A percentile compares a stretch with the other conserved stretches of the same genome.
These are phyloP conservation scores for Hipposideros larvatus DNA, from an alignment of 2,797 vertebrate genomes.

Conservation along the genomic window DNA sequence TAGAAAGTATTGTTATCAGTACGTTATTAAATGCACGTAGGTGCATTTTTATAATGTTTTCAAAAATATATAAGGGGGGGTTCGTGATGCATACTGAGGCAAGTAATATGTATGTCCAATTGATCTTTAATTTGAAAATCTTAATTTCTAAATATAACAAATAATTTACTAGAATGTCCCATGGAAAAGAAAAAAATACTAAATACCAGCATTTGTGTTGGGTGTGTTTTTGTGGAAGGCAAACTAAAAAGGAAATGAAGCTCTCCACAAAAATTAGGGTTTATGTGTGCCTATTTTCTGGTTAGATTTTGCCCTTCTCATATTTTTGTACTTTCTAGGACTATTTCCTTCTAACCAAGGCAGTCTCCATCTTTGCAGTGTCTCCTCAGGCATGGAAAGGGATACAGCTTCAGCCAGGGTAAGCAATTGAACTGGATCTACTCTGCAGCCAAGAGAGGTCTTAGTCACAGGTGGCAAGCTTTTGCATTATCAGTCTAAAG, in stretches of 20 bases:
- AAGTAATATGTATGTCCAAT: neutral
- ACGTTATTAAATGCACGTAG: neutral
- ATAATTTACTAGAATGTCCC: neutral
- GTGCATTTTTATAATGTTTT: neutral
- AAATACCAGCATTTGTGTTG: neutral
- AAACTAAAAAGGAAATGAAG: neutral
- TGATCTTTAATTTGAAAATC: neutral
- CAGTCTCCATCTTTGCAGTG: conserved; percentile 37
- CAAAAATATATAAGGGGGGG: conserved; percentile 6
- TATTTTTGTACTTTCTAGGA: neutral
- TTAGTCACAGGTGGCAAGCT: conserved; percentile 56
- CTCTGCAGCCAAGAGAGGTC: neutral
- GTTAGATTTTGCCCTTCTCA: neutral
- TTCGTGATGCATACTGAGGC: neutral
- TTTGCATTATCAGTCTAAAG: neutral
- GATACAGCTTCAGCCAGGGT: neutral
- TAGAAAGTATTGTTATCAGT: neutral
- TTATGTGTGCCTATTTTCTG: neutral
- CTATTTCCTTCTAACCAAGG: neutral
- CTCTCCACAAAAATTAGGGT: neutral
- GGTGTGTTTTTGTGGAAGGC: neutral
- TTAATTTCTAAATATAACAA: neutral
- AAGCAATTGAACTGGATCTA: conserved; percentile 35
- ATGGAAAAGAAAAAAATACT: neutral
- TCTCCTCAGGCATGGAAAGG: conserved; percentile 20